Evolutionary conservation across 2,888 invertebrate species (phyloP).

Genomic region (Lithophane leautieri): DNA sequence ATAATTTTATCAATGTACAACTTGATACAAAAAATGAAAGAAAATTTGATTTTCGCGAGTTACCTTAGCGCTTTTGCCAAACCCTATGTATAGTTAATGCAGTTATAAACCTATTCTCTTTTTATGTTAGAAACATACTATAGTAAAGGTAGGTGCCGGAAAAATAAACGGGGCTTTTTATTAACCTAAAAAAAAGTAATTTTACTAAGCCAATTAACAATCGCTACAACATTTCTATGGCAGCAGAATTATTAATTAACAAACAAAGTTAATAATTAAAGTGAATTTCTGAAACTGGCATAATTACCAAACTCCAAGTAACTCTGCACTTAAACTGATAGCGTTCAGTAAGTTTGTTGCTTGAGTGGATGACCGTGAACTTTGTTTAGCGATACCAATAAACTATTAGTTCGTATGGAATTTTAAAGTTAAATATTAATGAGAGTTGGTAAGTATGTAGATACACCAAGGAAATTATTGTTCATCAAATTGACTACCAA

Average conservation of each 20-base stretch:
- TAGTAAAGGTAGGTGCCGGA: background rate
- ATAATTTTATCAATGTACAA: background rate
- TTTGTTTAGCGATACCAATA: background rate
- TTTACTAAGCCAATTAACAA: slow-evolving; percentile 9
- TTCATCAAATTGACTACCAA: background rate
- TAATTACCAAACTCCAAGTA: slow-evolving; percentile 32
- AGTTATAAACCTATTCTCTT: background rate
- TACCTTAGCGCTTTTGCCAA: background rate
- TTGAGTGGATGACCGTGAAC: slow-evolving; percentile 16
- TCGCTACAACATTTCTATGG: background rate
- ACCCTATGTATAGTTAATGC: background rate
- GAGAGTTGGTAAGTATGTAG: background rate
- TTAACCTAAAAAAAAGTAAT: background rate
- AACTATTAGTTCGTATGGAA: background rate
- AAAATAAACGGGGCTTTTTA: background rate
- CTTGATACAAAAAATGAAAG: background rate
- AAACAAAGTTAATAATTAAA: slow-evolving; percentile 43
- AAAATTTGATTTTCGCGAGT: background rate
- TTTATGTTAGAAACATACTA: background rate
- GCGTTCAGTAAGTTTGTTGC: slow-evolving; percentile 5
- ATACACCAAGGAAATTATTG: background rate
- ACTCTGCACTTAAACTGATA: slow-evolving; percentile 18
- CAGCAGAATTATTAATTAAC: slow-evolving; percentile 48
- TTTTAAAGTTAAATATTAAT: background rate
- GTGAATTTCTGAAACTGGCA: slow-evolving; percentile 17